Conservation (phyloP, 1,140 invertebrate species). For the Holotrichia oblita region DNA sequence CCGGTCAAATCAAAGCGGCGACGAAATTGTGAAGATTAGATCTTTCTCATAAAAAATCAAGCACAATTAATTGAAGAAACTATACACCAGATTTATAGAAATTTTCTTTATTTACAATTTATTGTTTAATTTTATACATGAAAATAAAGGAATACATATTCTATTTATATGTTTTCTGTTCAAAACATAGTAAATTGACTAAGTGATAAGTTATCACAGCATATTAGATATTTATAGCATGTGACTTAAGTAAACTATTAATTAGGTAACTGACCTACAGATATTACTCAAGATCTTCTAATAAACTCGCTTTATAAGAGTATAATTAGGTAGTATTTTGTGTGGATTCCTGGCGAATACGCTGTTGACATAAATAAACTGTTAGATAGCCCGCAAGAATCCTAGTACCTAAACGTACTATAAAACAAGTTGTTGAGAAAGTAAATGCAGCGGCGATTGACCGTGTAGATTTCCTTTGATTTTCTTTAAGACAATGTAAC, state of each 20-base stretch:
- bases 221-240: conserved; percentile 11
- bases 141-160: too few relatives aligned
- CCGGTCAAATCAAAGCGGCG: too few relatives aligned
- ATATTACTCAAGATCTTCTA: not conserved
- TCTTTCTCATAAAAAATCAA: too few relatives aligned
- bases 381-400: conserved; percentile 7
- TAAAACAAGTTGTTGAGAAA: conserved; percentile 13
- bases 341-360: conserved; percentile 5
- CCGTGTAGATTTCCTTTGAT: not conserved
- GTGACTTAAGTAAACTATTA: not conserved
- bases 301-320: not conserved
- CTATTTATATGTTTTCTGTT: too few relatives aligned
- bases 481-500: conserved; percentile 2
- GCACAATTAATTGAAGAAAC: too few relatives aligned
- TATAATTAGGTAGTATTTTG: conserved; percentile 23
- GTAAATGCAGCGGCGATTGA: not conserved
- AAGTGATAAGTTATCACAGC: not conserved
- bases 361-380: conserved; percentile 31
- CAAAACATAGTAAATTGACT: too few relatives aligned
- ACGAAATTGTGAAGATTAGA: too few relatives aligned
- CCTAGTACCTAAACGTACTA: not conserved
- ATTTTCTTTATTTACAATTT: too few relatives aligned
- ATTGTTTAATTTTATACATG: too few relatives aligned
- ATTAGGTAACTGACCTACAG: conserved; percentile 32
- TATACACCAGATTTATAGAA: too few relatives aligned